Base-by-base conservation (phyloP, 2,113 vertebrate genomes). In the Neogale vison region DNA sequence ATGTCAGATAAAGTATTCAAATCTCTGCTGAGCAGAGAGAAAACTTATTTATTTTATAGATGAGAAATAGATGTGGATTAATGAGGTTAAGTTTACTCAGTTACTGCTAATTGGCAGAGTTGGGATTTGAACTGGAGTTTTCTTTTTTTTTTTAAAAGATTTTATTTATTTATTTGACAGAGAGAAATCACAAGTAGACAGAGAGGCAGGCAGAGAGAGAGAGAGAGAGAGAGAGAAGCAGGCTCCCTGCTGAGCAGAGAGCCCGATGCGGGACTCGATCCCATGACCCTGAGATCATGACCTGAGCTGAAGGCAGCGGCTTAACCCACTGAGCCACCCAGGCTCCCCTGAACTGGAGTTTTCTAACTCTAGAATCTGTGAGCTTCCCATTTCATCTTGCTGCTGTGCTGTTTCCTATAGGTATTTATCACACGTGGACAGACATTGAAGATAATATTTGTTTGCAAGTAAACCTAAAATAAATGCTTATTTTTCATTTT, bases 401-500 rank as follows among this genome's bases (percentile, higher is more conserved):
- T 47, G 36, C 55, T 65, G 36, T 90, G n/a, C 23, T 90, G 7
- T 79, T 87, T 72, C 34, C 52, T 4, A 5, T 8, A 15, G 29
- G 12, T 36, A 9, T 26, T 74, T 14, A 63, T 59, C 57, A 52
- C 87, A 55, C 4, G 34, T 39, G 52, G 23, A 24, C 24, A 74
- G 45, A 74, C 11, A 52, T 7, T 52, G 21, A 17, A 72, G 13
- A 84, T 71, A 61, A 11, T 83, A 57, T 17, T 59, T 55, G 34
- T 29, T 84, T 65, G 55, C 23, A 79, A 79, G 47, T 52, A 11
- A 61, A 88, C 18, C 55, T 47, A 42, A 83, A 90, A n/a, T 45
- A 71, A 93, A 95, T 29, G 18, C 50, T 57, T 77, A 29, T 77
- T 95, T 96, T 91, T 52, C 12, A 69, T 69, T 92, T 95, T 45